Percentiles rank a stretch among this genome's conserved stretches.
Evolutionary conservation across 2,888 invertebrate species (phyloP).

Genomic region (Chouioia cunea): DNA sequence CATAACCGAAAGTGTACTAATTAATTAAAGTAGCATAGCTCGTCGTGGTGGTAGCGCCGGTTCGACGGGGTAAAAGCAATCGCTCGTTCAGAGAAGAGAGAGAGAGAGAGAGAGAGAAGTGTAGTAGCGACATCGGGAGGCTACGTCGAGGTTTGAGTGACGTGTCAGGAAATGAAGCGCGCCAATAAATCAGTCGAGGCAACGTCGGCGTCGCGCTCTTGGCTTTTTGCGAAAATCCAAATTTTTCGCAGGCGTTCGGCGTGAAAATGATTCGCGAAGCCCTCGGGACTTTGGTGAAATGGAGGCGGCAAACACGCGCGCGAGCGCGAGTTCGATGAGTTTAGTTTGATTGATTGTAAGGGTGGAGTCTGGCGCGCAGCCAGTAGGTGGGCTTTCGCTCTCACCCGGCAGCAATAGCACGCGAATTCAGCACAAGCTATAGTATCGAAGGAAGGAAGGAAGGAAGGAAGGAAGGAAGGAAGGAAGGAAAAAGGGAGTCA

Average conservation of each 20-base stretch:
- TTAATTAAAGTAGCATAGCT: no score
- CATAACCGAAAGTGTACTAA: no score
- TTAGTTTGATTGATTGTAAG: constrained; percentile 61
- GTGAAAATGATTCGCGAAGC: neutral
- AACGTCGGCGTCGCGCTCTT: no score
- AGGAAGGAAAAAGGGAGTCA: constrained; percentile 11
- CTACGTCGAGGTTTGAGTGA: no score
- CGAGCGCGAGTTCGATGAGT: constrained; percentile 48
- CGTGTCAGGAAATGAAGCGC: neutral
- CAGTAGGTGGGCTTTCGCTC: constrained; percentile 17
- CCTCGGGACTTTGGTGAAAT: constrained; percentile 35
- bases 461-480: constrained; percentile 14
- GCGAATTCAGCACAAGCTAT: constrained; percentile 3
- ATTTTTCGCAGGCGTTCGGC: neutral
- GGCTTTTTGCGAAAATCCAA: constrained; percentile 13
- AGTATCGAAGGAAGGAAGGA: constrained; percentile 8
- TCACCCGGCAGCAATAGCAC: neutral
- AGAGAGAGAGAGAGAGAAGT: no score
- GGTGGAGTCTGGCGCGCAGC: constrained; percentile 57
- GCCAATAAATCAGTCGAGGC: constrained; percentile 17
- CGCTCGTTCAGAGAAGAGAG: no score
- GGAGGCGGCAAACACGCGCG: neutral
- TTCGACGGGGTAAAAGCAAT: no score
- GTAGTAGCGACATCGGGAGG: no score
- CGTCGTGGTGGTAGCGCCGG: no score